These are phyloP conservation scores for Notarius lentiginosus DNA, from an alignment of 2,113 vertebrate genomes.

Conservation along the genomic window DNA sequence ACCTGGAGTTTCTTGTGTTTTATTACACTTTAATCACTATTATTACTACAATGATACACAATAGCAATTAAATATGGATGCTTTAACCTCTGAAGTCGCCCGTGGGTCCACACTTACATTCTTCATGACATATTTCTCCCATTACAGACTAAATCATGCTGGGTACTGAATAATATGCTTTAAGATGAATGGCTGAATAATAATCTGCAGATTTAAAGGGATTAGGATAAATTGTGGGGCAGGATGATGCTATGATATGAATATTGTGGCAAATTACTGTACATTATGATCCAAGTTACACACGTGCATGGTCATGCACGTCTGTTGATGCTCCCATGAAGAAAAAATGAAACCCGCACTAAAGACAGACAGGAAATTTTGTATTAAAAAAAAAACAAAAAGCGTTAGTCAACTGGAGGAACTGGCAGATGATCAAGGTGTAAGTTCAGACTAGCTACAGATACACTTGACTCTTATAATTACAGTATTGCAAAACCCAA, in stretches of 20 bases:
- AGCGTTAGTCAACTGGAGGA: neutral
- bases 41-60: neutral
- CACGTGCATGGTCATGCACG: neutral
- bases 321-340: neutral
- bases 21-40: slow-evolving; percentile 7
- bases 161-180: neutral
- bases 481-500: neutral
- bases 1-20: neutral
- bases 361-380: neutral
- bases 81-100: neutral
- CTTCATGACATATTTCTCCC: neutral
- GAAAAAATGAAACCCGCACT: neutral
- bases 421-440: neutral
- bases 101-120: neutral
- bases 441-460: neutral
- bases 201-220: neutral
- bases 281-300: neutral
- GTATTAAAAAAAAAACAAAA: neutral
- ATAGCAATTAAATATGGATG: neutral
- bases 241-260: neutral
- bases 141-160: neutral
- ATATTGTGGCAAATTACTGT: neutral
- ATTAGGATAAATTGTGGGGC: neutral
- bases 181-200: neutral
- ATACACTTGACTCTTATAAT: neutral